Evolutionary conservation across 2,797 vertebrate species (phyloP), one percentile per base, ranked within the genome.

Genomic region (Sternarchorhynchus goeldii): DNA sequence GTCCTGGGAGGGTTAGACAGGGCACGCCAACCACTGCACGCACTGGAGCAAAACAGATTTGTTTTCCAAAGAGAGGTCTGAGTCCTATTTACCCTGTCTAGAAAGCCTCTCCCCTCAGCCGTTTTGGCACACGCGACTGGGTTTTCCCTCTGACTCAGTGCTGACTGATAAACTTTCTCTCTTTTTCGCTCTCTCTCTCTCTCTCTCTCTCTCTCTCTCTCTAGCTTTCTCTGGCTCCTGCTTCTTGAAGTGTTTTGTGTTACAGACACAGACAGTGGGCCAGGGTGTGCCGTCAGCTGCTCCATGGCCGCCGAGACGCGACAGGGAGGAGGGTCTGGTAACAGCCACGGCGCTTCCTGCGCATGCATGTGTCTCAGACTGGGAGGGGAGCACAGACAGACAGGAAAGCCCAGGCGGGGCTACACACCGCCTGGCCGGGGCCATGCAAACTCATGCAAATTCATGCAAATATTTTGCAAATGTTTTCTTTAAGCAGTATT

Each of bases 71-170:
- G 10, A 25, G 59, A 74, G 63, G 74, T 78, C 67, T 84, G 73
- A 76, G 76, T 80, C 69, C 34, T 85, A 76, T 87, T 87, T 85
- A 85, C 57, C 55, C 81, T 64, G 78, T 82, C 83, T 85, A 85
- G 78, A 82, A 87, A 82, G 75, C 77, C 80, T 87, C 59, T 83
- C 75, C 82, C 78, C 60, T 81, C 36, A 57, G 76, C 75, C 58
- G 29, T 75, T 31, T 83, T 87, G 82, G 78, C 82, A 73, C 55
- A 66, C 16, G 5, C 31, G 65, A 57, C 77, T 81, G 88, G 86
- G 86, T 86, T 88, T 88, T 87, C 82, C 88, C 85, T 85, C 73
- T 88, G 88, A 89, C 70, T 89, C 88, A 88, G 45, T 45, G 72
- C 74, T 80, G 79, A 84, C 83, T 84, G 85, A 86, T 86, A 76